A percentile compares a stretch with the other conserved stretches of the same genome.
These are phyloP conservation scores for Channallabes apus DNA, from an alignment of 2,797 vertebrate genomes.

Conservation along the genomic window DNA sequence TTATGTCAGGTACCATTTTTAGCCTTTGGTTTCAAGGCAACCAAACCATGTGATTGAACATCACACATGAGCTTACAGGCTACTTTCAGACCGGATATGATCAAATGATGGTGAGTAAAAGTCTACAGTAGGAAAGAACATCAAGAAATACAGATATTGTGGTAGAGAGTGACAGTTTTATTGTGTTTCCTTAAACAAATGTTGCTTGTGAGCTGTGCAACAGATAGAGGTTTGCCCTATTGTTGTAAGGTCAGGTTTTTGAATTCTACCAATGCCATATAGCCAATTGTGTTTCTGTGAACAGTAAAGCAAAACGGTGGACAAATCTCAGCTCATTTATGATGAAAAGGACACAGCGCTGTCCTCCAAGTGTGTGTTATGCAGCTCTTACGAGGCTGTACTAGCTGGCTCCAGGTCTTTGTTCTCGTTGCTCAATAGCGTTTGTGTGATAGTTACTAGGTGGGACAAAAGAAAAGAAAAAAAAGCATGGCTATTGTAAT, in stretches of 20 bases:
- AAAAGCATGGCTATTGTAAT: neutral
- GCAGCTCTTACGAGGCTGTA: neutral
- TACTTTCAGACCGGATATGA: neutral
- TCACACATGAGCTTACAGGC: no score
- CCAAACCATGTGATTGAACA: neutral
- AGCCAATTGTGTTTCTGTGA: neutral
- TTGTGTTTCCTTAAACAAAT: slow-evolving; percentile 13
- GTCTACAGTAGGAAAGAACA: neutral
- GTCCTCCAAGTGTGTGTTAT: neutral
- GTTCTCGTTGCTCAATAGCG: neutral
- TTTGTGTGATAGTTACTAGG: neutral
- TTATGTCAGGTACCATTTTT: neutral
- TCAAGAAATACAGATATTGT: neutral
- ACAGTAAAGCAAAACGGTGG: neutral
- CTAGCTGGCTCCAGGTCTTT: neutral
- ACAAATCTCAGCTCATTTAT: neutral
- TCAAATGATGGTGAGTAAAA: slow-evolving; percentile 7
- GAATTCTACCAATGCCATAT: neutral
- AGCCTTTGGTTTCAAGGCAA: neutral
- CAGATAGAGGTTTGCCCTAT: neutral
- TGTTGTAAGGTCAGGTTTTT: neutral
- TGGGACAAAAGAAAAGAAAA: neutral
- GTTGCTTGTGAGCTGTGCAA: neutral
- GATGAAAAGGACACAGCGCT: neutral
- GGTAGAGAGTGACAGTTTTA: neutral